Conservation (phyloP, 1,140 invertebrate species). For the Trichonephila inaurata region DNA sequence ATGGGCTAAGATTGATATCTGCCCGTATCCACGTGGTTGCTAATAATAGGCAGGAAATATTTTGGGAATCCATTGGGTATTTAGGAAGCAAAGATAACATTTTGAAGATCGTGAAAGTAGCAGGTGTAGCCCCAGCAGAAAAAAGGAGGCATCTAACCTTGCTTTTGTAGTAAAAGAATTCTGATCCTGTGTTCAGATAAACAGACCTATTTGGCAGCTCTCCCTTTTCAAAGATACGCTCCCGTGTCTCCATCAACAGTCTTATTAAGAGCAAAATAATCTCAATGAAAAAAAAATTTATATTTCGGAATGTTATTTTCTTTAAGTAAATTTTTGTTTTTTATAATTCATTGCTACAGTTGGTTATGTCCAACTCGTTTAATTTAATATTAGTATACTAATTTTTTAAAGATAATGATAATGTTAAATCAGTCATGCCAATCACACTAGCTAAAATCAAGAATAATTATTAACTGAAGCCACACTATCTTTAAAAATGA, state of each 20-base stretch:
- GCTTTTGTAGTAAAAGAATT: slow-evolving; percentile 64
- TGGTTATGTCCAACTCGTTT: too few relatives aligned
- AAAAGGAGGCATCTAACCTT: slow-evolving; percentile 64
- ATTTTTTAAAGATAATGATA: too few relatives aligned
- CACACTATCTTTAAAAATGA: too few relatives aligned
- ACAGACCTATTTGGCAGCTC: slow-evolving; percentile 67
- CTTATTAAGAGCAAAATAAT: background rate
- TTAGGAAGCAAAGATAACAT: background rate
- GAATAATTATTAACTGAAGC: too few relatives aligned
- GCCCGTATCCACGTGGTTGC: background rate
- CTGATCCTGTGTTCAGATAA: slow-evolving; percentile 58
- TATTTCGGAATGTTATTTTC: too few relatives aligned
- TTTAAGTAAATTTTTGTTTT: too few relatives aligned
- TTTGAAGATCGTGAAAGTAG: background rate
- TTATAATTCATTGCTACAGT: too few relatives aligned
- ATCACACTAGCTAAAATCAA: too few relatives aligned
- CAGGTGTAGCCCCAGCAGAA: background rate
- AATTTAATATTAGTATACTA: too few relatives aligned
- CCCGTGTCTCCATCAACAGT: background rate
- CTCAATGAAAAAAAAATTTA: too few relatives aligned
- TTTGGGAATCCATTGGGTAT: slow-evolving; percentile 7
- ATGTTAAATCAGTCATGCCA: too few relatives aligned
- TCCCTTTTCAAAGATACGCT: background rate
- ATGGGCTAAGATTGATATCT: background rate
- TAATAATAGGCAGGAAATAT: background rate